Percentiles rank a stretch among this genome's conserved stretches.
Evolutionary conservation across 2,888 invertebrate genomes (phyloP).

Genomic region (Drosophila dives): DNA sequence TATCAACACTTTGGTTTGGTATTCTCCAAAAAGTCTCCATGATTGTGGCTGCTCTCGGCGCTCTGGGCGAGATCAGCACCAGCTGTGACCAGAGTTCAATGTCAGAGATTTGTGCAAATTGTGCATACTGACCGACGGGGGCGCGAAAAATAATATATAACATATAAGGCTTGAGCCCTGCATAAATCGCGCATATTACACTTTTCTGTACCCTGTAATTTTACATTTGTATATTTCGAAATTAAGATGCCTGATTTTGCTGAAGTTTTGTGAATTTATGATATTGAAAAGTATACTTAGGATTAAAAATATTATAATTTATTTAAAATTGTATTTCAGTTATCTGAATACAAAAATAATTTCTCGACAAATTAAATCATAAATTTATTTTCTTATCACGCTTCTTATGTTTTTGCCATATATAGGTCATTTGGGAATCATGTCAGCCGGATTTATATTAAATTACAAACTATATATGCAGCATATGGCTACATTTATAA

Average conservation of each 20-base stretch:
- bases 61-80: conserved; percentile 34
- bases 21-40: conserved; percentile 49
- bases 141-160: conserved; percentile 42
- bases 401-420: background rate
- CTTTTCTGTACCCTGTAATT: background rate
- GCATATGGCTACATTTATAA: background rate
- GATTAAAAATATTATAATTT: background rate
- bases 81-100: conserved; percentile 65
- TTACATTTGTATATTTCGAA: background rate
- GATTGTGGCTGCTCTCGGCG: conserved; percentile 31
- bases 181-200: background rate
- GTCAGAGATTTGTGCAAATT: conserved; percentile 59
- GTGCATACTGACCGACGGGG: conserved; percentile 43
- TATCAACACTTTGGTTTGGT: conserved; percentile 33
- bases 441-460: background rate
- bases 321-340: background rate
- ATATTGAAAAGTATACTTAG: background rate
- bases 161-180: conserved; percentile 4
- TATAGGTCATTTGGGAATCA: background rate
- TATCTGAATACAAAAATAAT: background rate
- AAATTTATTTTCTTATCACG: background rate
- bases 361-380: background rate
- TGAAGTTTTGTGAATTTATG: background rate
- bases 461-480: background rate
- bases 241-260: background rate